Evolutionary conservation across 2,113 vertebrate genomes (phyloP).

Genomic region (Bubo blakistoni): DNA sequence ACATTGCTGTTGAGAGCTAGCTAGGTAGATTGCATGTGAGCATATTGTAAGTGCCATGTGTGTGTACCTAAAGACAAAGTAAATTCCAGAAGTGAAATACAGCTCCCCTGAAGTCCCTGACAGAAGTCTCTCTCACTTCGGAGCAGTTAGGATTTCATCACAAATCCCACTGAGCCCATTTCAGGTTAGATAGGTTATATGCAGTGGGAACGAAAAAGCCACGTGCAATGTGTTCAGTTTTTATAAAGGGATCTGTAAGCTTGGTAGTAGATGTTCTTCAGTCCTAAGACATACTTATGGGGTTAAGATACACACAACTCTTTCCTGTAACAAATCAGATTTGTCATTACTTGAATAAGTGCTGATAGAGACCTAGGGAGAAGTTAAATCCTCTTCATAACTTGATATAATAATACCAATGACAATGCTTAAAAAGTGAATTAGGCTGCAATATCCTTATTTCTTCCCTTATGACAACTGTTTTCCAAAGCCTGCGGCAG

Average conservation of each 20-base stretch:
- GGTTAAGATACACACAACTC: background rate
- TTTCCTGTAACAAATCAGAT: conserved; percentile 36
- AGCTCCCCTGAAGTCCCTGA: background rate
- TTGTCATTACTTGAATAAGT: conserved; percentile 15
- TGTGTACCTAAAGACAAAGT: background rate
- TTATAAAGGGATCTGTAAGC: background rate
- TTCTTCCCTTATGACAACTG: background rate
- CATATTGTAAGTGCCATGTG: accelerated
- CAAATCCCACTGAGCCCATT: background rate
- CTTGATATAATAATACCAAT: background rate
- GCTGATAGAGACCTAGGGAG: background rate
- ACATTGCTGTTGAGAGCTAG: background rate
- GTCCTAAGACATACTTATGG: background rate
- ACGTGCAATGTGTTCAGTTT: background rate
- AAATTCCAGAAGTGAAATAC: background rate
- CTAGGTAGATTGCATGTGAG: background rate
- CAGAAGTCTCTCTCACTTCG: background rate
- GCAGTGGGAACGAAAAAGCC: background rate
- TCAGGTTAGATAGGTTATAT: background rate
- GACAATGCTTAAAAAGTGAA: background rate
- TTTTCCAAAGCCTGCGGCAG: background rate
- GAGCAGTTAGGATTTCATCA: conserved; percentile 8
- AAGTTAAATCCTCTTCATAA: background rate
- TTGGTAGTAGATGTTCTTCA: background rate
- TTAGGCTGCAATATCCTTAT: background rate